These are phyloP conservation scores for Erpetoichthys calabaricus DNA, from an alignment of 2,797 vertebrate species.

Conservation along the genomic window DNA sequence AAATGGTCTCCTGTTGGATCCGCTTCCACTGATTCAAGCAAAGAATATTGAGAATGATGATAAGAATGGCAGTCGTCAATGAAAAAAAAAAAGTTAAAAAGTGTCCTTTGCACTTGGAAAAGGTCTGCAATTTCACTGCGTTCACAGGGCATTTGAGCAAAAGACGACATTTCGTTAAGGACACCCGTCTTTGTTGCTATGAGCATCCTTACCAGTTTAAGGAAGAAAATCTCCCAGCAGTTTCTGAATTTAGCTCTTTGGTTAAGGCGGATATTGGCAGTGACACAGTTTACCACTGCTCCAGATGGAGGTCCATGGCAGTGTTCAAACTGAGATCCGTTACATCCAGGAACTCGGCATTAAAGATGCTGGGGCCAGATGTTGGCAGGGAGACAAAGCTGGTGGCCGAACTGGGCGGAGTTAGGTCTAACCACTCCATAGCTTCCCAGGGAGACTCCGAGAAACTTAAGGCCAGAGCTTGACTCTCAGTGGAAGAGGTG, in stretches of 20 bases:
- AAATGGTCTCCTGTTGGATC: no score
- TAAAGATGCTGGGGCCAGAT: constrained; percentile 78
- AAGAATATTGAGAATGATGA: no score
- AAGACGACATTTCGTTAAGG: no score
- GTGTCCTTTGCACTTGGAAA: no score
- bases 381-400: constrained; percentile 62
- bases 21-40: no score
- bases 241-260: neutral
- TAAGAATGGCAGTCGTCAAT: no score
- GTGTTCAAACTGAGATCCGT: constrained; percentile 87
- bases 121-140: no score
- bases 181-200: no score
- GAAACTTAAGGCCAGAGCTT: constrained; percentile 71
- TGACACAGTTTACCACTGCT: constrained; percentile 73
- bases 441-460: constrained; percentile 90
- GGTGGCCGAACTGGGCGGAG: constrained; percentile 69
- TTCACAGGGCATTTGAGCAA: no score
- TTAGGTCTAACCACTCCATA: constrained; percentile 96
- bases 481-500: constrained; percentile 44
- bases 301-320: constrained; percentile 89
- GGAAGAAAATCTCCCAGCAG: no score
- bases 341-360: constrained; percentile 88
- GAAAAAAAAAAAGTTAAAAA: no score
- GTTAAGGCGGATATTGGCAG: neutral
- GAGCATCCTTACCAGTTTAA: no score